phyloP scores from a whole-genome alignment of 2,113 vertebrate species.

The Lagopus leucura region DNA sequence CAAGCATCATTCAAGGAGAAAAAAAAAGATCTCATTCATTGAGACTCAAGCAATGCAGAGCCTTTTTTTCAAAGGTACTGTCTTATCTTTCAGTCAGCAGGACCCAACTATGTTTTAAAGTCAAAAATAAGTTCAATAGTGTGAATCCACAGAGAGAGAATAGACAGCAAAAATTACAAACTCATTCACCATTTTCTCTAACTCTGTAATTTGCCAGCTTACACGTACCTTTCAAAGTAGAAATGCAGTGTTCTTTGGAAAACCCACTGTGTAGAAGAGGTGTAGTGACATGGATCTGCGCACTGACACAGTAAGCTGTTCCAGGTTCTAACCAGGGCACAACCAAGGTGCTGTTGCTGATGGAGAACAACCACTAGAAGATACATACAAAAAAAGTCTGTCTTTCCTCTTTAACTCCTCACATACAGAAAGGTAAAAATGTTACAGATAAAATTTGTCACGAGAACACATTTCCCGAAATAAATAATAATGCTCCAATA shows the following conservation, averaged over 20 bases:
- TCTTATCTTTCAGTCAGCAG: background rate
- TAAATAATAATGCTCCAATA: background rate
- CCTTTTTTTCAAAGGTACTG: background rate
- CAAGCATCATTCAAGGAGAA: background rate
- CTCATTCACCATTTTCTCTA: background rate
- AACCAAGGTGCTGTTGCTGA: slow-evolving; percentile 68
- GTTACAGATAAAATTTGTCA: background rate
- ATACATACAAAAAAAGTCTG: background rate
- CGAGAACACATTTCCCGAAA: background rate
- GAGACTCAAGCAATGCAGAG: background rate
- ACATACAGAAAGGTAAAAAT: background rate
- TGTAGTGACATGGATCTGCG: slow-evolving; percentile 55
- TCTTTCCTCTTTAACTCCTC: background rate
- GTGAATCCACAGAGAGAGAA: background rate
- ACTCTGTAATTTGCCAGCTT: background rate
- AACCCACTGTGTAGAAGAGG: slow-evolving; percentile 34
- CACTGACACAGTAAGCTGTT: slow-evolving; percentile 78
- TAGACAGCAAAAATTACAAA: background rate
- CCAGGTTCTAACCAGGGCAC: slow-evolving; percentile 73
- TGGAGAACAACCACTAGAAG: slow-evolving; percentile 74
- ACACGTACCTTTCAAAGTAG: slow-evolving; percentile 77
- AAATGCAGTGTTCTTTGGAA: slow-evolving; percentile 73
- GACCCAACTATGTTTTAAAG: background rate
- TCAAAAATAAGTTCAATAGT: background rate
- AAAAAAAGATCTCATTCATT: background rate